Percentiles rank a stretch among this genome's conserved stretches.
Evolutionary conservation across 2,888 invertebrate species (phyloP).

Genomic region (Clepsis dumicolana): DNA sequence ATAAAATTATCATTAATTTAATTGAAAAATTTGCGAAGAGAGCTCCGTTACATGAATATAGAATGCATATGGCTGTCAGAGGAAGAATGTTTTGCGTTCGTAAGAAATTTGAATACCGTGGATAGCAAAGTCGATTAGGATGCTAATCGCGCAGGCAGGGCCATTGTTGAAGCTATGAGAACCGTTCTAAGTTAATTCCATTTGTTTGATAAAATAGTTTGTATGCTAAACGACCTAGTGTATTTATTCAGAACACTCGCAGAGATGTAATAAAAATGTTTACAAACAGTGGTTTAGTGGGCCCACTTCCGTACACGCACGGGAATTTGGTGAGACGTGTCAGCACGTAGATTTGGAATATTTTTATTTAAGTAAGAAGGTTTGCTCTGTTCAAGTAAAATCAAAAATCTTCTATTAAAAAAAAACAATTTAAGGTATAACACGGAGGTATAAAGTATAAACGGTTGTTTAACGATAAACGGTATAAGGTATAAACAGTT

Average conservation of each 20-base stretch:
- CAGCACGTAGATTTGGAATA: constrained; percentile 2
- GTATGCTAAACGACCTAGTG: constrained; percentile 38
- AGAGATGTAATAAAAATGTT: constrained; percentile 31
- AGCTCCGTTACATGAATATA: constrained; percentile 28
- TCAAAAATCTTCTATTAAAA: too few species aligned
- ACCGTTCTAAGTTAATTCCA: constrained; percentile 38
- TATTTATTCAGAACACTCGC: constrained; percentile 30
- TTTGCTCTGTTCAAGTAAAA: background rate
- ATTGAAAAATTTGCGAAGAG: constrained; percentile 35
- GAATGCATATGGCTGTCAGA: constrained; percentile 16
- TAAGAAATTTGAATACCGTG: constrained; percentile 33
- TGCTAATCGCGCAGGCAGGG: constrained; percentile 44
- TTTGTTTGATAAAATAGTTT: constrained; percentile 40
- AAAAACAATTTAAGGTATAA: too few species aligned
- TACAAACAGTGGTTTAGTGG: constrained; percentile 29
- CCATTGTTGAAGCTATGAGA: constrained; percentile 42
- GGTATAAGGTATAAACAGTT: too few species aligned
- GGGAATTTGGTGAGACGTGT: constrained; percentile 12
- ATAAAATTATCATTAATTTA: constrained; percentile 37
- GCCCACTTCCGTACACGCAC: constrained; percentile 28
- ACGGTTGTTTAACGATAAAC: too few species aligned
- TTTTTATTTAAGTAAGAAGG: background rate
- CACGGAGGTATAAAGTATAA: too few species aligned
- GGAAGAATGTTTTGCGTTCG: constrained; percentile 19
- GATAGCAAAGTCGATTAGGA: constrained; percentile 45